Conservation (phyloP, 2,797 vertebrate genomes). For the Anas georgica region DNA sequence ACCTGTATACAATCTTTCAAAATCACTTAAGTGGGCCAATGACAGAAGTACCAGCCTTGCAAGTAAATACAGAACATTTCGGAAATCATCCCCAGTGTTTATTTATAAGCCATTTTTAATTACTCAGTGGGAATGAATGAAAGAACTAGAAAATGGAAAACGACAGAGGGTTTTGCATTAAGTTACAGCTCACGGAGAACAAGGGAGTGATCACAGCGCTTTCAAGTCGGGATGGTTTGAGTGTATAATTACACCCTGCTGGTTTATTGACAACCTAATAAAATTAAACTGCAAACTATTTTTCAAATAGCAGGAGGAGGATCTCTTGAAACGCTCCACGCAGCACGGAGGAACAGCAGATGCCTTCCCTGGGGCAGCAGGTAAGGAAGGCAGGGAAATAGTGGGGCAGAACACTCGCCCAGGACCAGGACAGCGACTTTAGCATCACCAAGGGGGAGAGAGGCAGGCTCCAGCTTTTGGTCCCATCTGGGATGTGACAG, state of each 20-base stretch:
- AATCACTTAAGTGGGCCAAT: slow-evolving; percentile 82
- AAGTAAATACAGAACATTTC: slow-evolving; percentile 71
- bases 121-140: slow-evolving; percentile 83
- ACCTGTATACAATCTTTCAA: slow-evolving; percentile 89
- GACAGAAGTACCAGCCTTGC: slow-evolving; percentile 65
- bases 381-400: neutral
- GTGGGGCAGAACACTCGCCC: neutral
- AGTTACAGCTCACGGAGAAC: slow-evolving; percentile 68
- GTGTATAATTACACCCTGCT: slow-evolving; percentile 44
- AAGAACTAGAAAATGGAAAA: slow-evolving; percentile 84
- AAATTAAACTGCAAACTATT: neutral
- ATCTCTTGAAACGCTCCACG: neutral
- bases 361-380: rapidly evolving
- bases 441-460: neutral
- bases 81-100: slow-evolving; percentile 84
- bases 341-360: neutral
- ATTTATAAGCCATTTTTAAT: slow-evolving; percentile 89
- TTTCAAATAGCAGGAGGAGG: neutral
- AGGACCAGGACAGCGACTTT: neutral
- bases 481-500: too few relatives aligned
- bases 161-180: slow-evolving; percentile 70
- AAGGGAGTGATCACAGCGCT: slow-evolving; percentile 19
- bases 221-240: slow-evolving; percentile 46
- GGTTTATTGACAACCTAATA: slow-evolving; percentile 31
- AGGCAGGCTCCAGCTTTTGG: too few relatives aligned